phyloP scores from a whole-genome alignment of 2,888 invertebrate species.

The Apoderus coryli region DNA sequence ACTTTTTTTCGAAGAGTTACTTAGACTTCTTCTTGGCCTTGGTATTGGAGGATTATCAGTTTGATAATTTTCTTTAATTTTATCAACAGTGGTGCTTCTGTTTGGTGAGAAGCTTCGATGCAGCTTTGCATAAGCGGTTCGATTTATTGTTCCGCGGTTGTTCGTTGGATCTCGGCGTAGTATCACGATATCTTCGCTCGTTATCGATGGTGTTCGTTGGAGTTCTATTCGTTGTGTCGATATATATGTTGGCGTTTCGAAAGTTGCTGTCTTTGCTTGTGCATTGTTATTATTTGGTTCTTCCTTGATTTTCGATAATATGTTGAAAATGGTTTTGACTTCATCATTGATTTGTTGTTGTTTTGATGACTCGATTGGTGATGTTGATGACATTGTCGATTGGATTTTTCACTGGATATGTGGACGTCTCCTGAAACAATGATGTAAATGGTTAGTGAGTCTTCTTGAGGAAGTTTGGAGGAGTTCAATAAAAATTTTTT shows the following conservation, averaged over 20 bases:
- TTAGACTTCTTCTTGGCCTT: conserved; percentile 15
- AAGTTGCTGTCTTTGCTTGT: neutral
- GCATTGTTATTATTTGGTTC: neutral
- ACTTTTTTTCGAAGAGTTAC: conserved; percentile 17
- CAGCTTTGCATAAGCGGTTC: conserved; percentile 21
- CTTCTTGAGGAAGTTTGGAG: too few relatives aligned
- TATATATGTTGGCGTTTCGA: conserved; percentile 3
- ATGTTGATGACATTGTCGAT: too few relatives aligned
- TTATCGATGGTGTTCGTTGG: conserved; percentile 3
- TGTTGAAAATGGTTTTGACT: conserved; percentile 12
- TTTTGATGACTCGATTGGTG: too few relatives aligned
- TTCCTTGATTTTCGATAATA: conserved; percentile 13
- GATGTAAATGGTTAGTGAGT: too few relatives aligned
- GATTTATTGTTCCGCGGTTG: conserved; percentile 19
- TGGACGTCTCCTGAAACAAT: too few relatives aligned
- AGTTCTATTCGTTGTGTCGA: too few relatives aligned
- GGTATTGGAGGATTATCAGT: conserved; percentile 15
- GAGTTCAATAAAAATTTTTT: too few relatives aligned
- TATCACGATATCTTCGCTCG: conserved; percentile 14
- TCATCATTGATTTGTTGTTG: too few relatives aligned
- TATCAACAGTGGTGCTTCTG: conserved; percentile 17
- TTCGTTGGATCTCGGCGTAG: conserved; percentile 17
- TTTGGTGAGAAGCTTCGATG: conserved; percentile 20
- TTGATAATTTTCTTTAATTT: conserved; percentile 21
- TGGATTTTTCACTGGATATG: too few relatives aligned